A percentile compares a stretch with the other conserved stretches of the same genome.
Evolutionary conservation across 2,888 invertebrate genomes (phyloP).

Genomic region (Perdita meconis): DNA sequence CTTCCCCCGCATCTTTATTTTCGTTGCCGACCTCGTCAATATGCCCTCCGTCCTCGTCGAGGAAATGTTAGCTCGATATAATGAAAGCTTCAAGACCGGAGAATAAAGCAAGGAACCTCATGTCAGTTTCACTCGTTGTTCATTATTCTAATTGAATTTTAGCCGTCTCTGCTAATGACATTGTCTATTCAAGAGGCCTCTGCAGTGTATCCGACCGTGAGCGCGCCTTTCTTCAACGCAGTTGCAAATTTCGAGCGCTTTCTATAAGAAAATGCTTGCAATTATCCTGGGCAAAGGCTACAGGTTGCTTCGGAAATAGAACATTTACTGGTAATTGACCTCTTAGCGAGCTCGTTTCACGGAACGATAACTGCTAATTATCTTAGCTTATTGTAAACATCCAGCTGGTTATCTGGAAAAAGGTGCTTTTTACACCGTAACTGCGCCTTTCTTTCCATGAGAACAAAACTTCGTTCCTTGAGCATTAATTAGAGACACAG

Average conservation of each 20-base stretch:
- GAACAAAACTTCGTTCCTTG: background rate
- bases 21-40: background rate
- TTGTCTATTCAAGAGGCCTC: background rate
- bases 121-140: background rate
- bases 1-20: background rate
- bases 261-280: slow-evolving; percentile 24
- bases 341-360: slow-evolving; percentile 46
- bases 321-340: slow-evolving; percentile 50
- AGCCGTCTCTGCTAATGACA: background rate
- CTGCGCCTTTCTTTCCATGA: background rate
- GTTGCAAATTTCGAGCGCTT: slow-evolving; percentile 31
- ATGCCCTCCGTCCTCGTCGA: background rate
- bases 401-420: slow-evolving; percentile 33
- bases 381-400: slow-evolving; percentile 29
- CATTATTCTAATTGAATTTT: background rate
- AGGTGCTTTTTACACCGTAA: slow-evolving; percentile 1
- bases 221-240: background rate
- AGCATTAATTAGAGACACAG: background rate
- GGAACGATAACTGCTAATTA: slow-evolving; percentile 50
- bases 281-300: slow-evolving; percentile 26
- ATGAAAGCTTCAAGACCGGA: background rate
- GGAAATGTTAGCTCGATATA: background rate
- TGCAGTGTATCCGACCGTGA: background rate
- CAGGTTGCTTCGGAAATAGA: slow-evolving; percentile 36
- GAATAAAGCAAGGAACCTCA: background rate